phyloP scores from a whole-genome alignment of 2,888 invertebrate species.

The Eupithecia pulchellata region DNA sequence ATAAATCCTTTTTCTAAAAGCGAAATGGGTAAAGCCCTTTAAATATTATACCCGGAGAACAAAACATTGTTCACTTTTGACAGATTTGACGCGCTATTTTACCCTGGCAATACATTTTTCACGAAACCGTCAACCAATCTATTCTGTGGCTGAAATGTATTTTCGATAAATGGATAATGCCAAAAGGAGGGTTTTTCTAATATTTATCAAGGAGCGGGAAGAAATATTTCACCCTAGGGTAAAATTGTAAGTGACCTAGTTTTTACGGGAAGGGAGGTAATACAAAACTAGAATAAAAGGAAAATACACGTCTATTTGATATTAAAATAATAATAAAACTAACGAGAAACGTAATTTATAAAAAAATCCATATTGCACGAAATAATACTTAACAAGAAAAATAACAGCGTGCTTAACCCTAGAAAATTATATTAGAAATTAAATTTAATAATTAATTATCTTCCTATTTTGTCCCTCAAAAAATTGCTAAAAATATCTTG shows the following conservation, averaged over 20 bases:
- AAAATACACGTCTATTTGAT: neutral
- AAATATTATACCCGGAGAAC: neutral
- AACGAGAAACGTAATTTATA: neutral
- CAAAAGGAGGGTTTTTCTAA: slow-evolving; percentile 6
- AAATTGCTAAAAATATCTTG: neutral
- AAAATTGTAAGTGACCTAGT: slow-evolving; percentile 11
- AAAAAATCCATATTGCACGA: neutral
- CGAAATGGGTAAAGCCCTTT: neutral
- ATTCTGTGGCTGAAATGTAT: slow-evolving; percentile 1
- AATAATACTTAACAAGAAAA: no score
- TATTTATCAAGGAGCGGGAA: slow-evolving; percentile 22
- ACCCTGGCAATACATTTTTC: neutral
- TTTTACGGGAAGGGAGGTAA: neutral
- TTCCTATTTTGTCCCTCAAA: neutral
- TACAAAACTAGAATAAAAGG: neutral
- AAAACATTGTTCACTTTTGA: neutral
- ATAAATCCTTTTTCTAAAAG: no score
- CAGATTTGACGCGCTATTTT: neutral
- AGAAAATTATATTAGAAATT: no score
- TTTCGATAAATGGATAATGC: neutral
- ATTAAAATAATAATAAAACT: neutral
- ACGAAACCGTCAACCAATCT: slow-evolving; percentile 1
- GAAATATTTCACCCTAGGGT: slow-evolving; percentile 17
- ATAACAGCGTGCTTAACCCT: neutral
- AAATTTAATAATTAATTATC: no score